Conservation (phyloP, 2,888 invertebrate species). For the Protonemura montana region DNA sequence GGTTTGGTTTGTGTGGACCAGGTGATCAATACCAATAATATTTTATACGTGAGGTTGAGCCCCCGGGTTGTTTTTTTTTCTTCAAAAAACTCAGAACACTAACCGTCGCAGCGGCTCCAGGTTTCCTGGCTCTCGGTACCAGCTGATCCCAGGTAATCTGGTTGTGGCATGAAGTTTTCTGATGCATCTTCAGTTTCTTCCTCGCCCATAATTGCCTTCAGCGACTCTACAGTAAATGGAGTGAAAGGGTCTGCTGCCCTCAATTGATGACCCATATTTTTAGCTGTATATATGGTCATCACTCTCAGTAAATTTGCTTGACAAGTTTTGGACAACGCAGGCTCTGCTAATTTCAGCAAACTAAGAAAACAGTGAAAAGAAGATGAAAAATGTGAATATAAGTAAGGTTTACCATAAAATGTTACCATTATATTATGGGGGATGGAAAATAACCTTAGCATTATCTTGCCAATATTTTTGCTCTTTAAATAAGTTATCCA, state of each 20-base stretch:
- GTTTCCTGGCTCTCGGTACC: background rate
- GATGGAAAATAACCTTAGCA: too few relatives aligned
- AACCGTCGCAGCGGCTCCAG: background rate
- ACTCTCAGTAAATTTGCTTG: constrained; percentile 17
- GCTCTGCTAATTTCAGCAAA: constrained; percentile 37
- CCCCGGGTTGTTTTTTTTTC: too few relatives aligned
- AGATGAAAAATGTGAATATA: too few relatives aligned
- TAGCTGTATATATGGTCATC: constrained; percentile 22
- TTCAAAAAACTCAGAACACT: too few relatives aligned
- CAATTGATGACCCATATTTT: background rate
- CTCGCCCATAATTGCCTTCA: background rate
- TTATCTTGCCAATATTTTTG: too few relatives aligned
- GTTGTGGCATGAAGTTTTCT: background rate
- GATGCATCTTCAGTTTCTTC: background rate
- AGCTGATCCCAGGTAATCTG: background rate
- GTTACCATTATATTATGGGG: background rate
- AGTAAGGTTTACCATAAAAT: too few relatives aligned
- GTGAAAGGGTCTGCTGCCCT: background rate
- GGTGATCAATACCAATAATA: too few relatives aligned
- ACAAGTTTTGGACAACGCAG: background rate
- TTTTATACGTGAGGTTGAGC: too few relatives aligned
- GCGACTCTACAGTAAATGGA: background rate
- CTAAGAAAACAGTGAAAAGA: constrained; percentile 9
- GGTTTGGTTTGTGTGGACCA: too few relatives aligned
- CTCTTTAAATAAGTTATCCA: too few relatives aligned